phyloP scores from a whole-genome alignment of 23 tunicate genomes.

The Ascidia mentula region DNA sequence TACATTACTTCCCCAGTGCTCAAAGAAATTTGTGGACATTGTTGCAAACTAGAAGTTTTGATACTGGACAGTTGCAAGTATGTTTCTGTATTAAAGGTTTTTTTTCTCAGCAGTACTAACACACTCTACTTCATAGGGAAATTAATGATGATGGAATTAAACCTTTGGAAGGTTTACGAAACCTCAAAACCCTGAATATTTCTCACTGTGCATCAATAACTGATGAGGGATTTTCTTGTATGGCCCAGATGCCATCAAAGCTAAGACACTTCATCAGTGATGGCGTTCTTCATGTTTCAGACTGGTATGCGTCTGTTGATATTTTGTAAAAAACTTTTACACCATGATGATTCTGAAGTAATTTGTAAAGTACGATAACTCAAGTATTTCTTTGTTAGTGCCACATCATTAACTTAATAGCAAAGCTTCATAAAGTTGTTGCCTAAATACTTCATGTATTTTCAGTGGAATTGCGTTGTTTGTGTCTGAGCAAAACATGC shows the following conservation, averaged over 20 bases:
- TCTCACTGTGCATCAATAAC: neutral
- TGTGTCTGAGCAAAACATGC: neutral
- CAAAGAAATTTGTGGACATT: neutral
- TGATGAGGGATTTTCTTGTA: neutral
- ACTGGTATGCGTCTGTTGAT: conserved; percentile 4
- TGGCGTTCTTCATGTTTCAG: neutral
- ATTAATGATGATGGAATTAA: neutral
- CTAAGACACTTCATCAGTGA: neutral
- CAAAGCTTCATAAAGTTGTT: too few relatives aligned
- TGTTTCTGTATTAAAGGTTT: neutral
- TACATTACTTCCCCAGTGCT: neutral
- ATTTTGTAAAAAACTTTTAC: too few relatives aligned
- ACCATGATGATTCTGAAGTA: too few relatives aligned
- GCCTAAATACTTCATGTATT: neutral
- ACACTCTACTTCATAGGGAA: neutral
- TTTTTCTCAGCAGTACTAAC: neutral
- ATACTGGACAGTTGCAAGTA: conserved; percentile 4
- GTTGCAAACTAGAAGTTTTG: neutral
- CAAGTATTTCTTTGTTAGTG: too few relatives aligned
- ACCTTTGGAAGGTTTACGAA: neutral
- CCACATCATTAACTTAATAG: too few relatives aligned
- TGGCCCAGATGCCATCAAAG: conserved; percentile 1
- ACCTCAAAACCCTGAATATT: neutral
- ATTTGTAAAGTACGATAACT: too few relatives aligned
- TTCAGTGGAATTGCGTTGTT: neutral